Percentiles rank a stretch among this genome's conserved stretches.
phyloP scores from a whole-genome alignment of 35 echinoderm and acorn worm genomes.

The Nesometra sesokonis region DNA sequence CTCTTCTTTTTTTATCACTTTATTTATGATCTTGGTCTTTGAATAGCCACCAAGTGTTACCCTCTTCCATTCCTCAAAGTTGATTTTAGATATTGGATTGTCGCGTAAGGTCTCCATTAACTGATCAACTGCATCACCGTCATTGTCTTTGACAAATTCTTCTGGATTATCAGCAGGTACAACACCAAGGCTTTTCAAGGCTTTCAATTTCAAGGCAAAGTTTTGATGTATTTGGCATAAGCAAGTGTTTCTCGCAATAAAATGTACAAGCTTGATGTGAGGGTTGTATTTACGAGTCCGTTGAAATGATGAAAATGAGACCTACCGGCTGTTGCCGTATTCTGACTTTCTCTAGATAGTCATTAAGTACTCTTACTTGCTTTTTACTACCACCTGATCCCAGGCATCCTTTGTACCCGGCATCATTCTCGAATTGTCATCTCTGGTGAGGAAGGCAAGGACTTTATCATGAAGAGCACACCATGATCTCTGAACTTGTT shows the following conservation, averaged over 20 bases:
- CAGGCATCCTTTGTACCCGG: no score
- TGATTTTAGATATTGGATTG: not conserved
- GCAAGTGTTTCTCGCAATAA: conserved; percentile 3
- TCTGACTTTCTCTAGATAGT: no score
- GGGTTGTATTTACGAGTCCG: not conserved
- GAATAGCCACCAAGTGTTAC: not conserved
- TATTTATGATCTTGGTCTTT: not conserved
- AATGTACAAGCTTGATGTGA: conserved; percentile 15
- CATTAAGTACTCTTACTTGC: no score
- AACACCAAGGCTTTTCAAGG: conserved; percentile 2
- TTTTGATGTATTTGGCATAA: conserved; percentile 23
- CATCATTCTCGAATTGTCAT: no score
- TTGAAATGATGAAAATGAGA: no score
- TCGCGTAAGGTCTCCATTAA: not conserved
- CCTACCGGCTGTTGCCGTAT: no score
- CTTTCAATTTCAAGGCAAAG: conserved; percentile 18
- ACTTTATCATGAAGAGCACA: no score
- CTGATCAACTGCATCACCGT: not conserved
- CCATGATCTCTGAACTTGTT: no score
- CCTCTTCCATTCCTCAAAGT: conserved; percentile 18
- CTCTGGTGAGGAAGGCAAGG: no score
- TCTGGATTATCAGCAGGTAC: conserved; percentile 9
- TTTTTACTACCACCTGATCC: no score
- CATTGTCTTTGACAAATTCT: conserved; percentile 16
- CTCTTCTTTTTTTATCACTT: not conserved